These are phyloP conservation scores for Scylla paramamosain DNA, from an alignment of 1,140 invertebrate genomes.

Conservation along the genomic window DNA sequence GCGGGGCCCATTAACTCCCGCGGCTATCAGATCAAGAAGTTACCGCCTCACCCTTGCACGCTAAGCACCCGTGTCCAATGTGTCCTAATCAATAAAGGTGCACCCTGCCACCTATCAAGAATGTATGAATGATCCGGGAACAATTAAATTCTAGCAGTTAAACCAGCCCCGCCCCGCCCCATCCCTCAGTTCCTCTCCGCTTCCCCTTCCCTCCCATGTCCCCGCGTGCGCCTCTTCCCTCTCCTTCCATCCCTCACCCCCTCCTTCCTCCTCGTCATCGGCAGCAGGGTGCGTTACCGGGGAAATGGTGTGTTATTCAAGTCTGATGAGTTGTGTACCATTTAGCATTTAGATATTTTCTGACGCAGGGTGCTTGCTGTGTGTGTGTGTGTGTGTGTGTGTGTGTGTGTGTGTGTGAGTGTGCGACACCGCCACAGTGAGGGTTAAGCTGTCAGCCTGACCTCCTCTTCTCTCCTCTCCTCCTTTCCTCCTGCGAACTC, in stretches of 20 bases:
- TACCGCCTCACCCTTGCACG: not conserved
- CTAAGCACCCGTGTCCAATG: not conserved
- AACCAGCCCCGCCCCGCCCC: not conserved
- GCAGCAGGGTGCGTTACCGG: constrained; percentile 47
- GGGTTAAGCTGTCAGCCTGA: constrained; percentile 54
- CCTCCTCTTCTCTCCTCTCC: constrained; percentile 51
- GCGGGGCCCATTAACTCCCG: not conserved
- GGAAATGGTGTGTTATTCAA: constrained; percentile 66
- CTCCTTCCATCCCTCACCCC: no score
- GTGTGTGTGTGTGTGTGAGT: not conserved
- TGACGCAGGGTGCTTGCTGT: not conserved
- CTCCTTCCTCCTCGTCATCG: no score
- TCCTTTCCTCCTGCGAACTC: constrained; percentile 65
- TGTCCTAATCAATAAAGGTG: constrained; percentile 23
- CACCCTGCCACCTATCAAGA: not conserved
- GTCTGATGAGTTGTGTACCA: constrained; percentile 51
- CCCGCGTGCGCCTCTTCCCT: not conserved
- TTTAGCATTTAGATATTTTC: constrained; percentile 35
- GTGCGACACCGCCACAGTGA: constrained; percentile 28
- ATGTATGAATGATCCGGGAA: not conserved
- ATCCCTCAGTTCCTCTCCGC: constrained; percentile 28
- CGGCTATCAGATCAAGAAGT: constrained; percentile 1
- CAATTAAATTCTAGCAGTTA: constrained; percentile 4
- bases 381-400: not conserved
- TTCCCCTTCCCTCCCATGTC: not conserved